Conservation (phyloP, 2,888 invertebrate species). For the Leucoptera coffeella region DNA sequence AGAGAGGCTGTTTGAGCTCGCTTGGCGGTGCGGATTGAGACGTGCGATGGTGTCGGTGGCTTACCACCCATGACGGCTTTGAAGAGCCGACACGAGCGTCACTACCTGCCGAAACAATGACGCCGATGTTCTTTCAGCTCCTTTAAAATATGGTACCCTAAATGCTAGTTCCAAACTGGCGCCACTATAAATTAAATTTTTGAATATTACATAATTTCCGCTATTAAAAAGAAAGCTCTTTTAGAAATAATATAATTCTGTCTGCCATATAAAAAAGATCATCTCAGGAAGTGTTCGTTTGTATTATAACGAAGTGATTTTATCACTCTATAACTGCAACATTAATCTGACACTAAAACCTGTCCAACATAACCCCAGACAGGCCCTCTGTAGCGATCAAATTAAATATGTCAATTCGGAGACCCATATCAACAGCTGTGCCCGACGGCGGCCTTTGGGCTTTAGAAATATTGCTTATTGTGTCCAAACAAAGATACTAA, state of each 20-base stretch:
- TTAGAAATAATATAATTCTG: too few species aligned
- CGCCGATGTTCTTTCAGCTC: too few species aligned
- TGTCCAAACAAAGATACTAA: conserved; percentile 55
- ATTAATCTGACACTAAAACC: conserved; percentile 51
- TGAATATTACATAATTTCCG: too few species aligned
- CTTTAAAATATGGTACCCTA: too few species aligned
- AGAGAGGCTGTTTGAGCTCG: conserved; percentile 43
- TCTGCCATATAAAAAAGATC: too few species aligned
- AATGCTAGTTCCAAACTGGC: too few species aligned
- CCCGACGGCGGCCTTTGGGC: conserved; percentile 31
- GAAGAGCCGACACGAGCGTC: conserved; percentile 24
- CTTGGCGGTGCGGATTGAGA: conserved; percentile 51
- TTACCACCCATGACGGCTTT: conserved; percentile 53
- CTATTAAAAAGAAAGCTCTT: too few species aligned
- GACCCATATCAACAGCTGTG: conserved; percentile 54
- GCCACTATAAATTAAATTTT: too few species aligned
- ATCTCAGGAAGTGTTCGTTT: too few species aligned
- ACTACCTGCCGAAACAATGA: conserved; percentile 14
- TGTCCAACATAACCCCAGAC: conserved; percentile 37
- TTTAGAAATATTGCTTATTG: conserved; percentile 54
- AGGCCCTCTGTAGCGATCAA: conserved; percentile 47
- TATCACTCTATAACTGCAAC: conserved; percentile 36
- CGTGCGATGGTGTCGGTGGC: conserved; percentile 50
- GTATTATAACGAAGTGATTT: conserved; percentile 28
- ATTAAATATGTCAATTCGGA: conserved; percentile 54